These are phyloP conservation scores for Chrosomus eos DNA, from an alignment of 2,797 vertebrate species.

Conservation along the genomic window DNA sequence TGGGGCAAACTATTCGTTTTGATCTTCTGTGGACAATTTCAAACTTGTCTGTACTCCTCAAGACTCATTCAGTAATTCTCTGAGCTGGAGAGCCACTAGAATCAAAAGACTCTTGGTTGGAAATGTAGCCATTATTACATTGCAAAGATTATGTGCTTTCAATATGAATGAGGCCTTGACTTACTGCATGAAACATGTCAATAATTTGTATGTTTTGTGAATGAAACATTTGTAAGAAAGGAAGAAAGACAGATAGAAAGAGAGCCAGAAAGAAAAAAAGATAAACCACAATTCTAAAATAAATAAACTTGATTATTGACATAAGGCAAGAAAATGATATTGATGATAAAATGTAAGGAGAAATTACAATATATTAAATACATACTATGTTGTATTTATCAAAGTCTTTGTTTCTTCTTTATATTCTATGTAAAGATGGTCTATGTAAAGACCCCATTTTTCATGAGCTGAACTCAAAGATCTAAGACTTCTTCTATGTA, in stretches of 20 bases:
- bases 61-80: background rate
- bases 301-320: slow-evolving; percentile 19
- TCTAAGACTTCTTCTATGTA: no score
- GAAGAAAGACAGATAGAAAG: background rate
- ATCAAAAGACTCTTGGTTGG: background rate
- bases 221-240: slow-evolving; percentile 21
- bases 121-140: slow-evolving; percentile 35
- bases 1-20: background rate
- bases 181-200: slow-evolving; percentile 64
- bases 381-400: slow-evolving; percentile 44
- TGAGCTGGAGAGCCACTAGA: slow-evolving; percentile 4
- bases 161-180: slow-evolving; percentile 53
- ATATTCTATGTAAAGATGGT: slow-evolving; percentile 11
- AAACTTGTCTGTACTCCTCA: background rate
- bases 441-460: no score
- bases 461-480: no score
- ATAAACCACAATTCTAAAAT: background rate
- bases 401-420: slow-evolving; percentile 34
- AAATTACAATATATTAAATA: slow-evolving; percentile 53
- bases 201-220: slow-evolving; percentile 58
- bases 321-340: slow-evolving; percentile 26
- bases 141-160: slow-evolving; percentile 37
- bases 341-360: slow-evolving; percentile 28
- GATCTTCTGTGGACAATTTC: background rate
- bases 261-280: background rate